Conservation (phyloP, 2,797 vertebrate genomes). For the Hafferia zeledoni region DNA sequence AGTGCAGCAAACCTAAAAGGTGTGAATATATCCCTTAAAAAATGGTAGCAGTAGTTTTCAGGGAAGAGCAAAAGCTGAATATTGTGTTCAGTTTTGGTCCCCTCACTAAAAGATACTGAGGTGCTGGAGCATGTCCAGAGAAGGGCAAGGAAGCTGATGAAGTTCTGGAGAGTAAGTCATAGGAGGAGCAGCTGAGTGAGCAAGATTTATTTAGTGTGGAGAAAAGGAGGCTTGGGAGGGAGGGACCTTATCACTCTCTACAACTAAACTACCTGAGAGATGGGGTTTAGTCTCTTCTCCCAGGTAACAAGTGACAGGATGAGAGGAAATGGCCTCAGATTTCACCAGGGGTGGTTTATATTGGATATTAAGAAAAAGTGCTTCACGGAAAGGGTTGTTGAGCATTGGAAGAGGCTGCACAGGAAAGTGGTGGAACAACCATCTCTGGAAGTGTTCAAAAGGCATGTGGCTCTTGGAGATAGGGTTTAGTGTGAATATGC, state of each 20-base stretch:
- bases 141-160: neutral
- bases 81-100: neutral
- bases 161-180: neutral
- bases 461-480: too few relatives aligned
- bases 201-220: neutral
- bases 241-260: neutral
- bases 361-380: neutral
- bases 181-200: neutral
- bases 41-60: neutral
- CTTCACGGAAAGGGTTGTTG: neutral
- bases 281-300: neutral
- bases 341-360: neutral
- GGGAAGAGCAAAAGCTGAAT: neutral
- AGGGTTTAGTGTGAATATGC: neutral
- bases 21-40: neutral
- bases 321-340: neutral
- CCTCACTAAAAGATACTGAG: neutral
- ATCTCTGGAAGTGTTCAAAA: neutral
- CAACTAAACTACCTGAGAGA: neutral
- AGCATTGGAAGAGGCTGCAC: neutral
- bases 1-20: neutral
- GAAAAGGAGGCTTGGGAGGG: neutral
- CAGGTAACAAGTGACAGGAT: neutral
- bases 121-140: neutral
- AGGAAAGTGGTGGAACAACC: neutral